Percentiles rank a stretch among this genome's conserved stretches.
phyloP scores from a whole-genome alignment of 2,888 invertebrate genomes.

The Agrochola lota region DNA sequence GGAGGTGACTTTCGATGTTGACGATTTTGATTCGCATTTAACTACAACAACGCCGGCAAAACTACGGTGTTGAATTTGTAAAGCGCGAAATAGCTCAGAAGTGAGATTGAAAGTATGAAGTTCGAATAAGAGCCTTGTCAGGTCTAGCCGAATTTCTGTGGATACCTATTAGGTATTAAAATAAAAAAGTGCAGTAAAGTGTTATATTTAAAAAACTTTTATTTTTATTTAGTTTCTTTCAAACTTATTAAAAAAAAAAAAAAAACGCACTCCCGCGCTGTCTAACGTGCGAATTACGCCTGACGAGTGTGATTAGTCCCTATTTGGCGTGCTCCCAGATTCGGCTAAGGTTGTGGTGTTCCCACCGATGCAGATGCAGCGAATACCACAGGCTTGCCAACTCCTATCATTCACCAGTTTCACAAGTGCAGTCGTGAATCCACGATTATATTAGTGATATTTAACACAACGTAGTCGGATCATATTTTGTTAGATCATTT shows the following conservation, averaged over 20 bases:
- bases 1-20: too few relatives aligned
- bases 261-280: not conserved
- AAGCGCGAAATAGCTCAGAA: not conserved
- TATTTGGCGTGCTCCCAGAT: constrained; percentile 51
- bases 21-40: too few relatives aligned
- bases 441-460: not conserved
- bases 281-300: constrained; percentile 9
- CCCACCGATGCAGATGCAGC: constrained; percentile 27
- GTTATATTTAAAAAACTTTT: too few relatives aligned
- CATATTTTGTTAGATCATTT: not conserved
- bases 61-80: too few relatives aligned
- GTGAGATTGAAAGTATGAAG: not conserved
- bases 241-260: not conserved
- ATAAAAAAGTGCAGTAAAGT: not conserved
- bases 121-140: not conserved
- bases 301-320: not conserved
- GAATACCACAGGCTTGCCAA: constrained; percentile 60
- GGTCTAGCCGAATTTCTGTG: not conserved
- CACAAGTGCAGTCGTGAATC: constrained; percentile 51
- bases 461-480: not conserved
- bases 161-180: too few relatives aligned
- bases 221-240: not conserved
- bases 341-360: constrained; percentile 35
- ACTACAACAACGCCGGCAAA: too few relatives aligned
- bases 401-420: constrained; percentile 55